Base-by-base conservation (phyloP, 1,140 invertebrate species). In the Ips typographus region DNA sequence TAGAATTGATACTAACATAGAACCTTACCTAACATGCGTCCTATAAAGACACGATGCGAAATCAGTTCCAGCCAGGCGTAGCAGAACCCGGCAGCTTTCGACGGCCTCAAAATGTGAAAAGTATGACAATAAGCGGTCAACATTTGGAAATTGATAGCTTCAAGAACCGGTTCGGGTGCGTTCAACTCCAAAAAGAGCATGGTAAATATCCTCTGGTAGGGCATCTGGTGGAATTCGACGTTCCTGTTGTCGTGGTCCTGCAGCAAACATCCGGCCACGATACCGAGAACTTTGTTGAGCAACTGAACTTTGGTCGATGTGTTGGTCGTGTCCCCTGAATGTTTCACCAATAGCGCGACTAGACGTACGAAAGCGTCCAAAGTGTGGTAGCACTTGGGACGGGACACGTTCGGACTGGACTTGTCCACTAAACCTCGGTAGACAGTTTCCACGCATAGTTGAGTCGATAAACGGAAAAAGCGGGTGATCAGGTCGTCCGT, bases 21-120 rank as follows among this genome's bases (percentile, higher is more conserved):
- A 37, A 22, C 22, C 22, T 22, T 22, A 22, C 22, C 60, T 22
- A 62, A 38, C 60, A 62, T 62, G 8, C 60, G 60, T 5, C 60
- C 60, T 71, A 99, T 93, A 80, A 99, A 99, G 1, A 96, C 91
- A 51, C 98, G 85, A 82, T 99, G 96, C 1, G 96, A 95, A 7
- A 99, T 91, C 37, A 99, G 85, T 82, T 99, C 98, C 44, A 99
- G 82, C 98, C 98, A 99, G 8, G 97, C 94, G 81, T 96, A 99
- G 57, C 95, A 93, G 82, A 99, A 99, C 1, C 94, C 96, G 1
- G 98, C 95, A 0, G 94, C 95, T 76, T 96, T 92, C n/a, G 89
- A 88, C n/a, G 98, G 98, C 66, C 92, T 85, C 57, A 99, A 84
- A 68, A 95, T 93, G 74, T 96, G 94, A 60, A 96, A 84, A 0